Conservation (phyloP, 2,888 invertebrate genomes). For the Eueremaeus valkanovi region DNA sequence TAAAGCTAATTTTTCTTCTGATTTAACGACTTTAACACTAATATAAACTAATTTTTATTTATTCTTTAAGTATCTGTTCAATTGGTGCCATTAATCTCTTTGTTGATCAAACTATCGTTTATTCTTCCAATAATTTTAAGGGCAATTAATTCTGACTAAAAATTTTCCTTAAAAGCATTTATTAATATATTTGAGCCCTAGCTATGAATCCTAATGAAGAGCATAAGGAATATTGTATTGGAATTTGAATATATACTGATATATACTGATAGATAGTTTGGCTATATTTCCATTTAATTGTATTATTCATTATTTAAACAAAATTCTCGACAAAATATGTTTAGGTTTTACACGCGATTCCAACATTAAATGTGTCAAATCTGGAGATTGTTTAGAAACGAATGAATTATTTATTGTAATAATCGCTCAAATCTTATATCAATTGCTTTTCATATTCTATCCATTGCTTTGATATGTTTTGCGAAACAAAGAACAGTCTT, state of each 20-base stretch:
- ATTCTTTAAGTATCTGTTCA: neutral
- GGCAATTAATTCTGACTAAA: slow-evolving; percentile 6
- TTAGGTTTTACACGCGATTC: neutral
- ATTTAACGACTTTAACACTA: too few species aligned
- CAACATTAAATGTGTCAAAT: neutral
- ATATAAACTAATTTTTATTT: too few species aligned
- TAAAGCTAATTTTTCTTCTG: too few species aligned
- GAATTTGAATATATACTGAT: neutral
- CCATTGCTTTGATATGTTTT: neutral
- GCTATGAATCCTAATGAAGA: neutral
- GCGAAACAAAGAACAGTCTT: neutral
- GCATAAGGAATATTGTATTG: too few species aligned
- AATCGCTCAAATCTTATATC: neutral
- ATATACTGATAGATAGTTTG: neutral
- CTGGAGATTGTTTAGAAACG: too few species aligned
- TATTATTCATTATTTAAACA: neutral
- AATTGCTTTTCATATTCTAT: too few species aligned
- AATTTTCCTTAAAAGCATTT: neutral
- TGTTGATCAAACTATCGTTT: neutral
- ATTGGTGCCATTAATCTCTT: slow-evolving; percentile 1
- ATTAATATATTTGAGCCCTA: too few species aligned
- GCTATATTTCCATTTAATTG: neutral
- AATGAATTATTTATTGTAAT: neutral
- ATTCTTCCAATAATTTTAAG: neutral
- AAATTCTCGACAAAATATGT: neutral